Conservation (phyloP, 2,888 invertebrate genomes). For the Nezara viridula region DNA sequence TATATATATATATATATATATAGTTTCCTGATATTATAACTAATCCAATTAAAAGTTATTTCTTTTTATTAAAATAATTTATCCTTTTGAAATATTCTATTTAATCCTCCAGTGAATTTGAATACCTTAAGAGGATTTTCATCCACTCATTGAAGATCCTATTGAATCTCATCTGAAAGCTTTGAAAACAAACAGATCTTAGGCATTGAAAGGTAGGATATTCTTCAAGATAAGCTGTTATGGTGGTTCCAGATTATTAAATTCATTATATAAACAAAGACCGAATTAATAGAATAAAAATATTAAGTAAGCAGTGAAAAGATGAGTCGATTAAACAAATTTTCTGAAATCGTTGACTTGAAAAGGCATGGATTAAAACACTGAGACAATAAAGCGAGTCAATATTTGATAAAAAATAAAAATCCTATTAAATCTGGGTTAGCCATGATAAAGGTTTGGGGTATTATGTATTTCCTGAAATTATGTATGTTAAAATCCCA, state of each 20-base stretch:
- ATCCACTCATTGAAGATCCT: neutral
- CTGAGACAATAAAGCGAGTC: no score
- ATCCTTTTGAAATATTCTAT: no score
- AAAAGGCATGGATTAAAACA: no score
- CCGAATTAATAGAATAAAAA: neutral
- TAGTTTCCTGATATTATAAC: neutral
- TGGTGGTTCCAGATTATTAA: neutral
- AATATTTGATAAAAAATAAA: no score
- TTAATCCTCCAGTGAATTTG: neutral
- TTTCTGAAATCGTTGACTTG: no score
- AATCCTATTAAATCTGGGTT: no score
- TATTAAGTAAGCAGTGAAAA: neutral
- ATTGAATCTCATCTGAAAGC: neutral
- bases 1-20: no score
- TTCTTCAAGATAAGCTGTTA: neutral
- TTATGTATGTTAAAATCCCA: no score
- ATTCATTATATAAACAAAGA: neutral
- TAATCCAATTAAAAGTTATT: neutral
- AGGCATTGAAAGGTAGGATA: neutral
- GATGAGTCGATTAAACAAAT: neutral
- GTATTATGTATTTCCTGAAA: no score
- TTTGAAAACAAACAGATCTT: neutral
- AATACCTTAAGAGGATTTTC: constrained; percentile 16
- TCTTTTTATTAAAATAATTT: neutral
- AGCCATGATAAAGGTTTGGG: no score